Base-by-base conservation (phyloP, 2,113 vertebrate species). In the Alaudala cheleensis region DNA sequence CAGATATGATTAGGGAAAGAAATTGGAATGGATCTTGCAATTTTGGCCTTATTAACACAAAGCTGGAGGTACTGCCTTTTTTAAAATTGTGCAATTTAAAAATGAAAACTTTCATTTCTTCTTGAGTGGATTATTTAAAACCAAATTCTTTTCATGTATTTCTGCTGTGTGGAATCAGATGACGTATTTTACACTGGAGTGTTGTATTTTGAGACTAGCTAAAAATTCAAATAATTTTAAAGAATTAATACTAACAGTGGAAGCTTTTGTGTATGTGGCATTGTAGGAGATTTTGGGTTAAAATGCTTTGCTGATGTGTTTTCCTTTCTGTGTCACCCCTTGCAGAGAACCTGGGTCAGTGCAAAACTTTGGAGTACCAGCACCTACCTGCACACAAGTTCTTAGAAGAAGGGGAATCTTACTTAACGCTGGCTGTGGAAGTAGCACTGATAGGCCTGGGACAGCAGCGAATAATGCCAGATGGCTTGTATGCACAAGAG, bases 381-480 rank as follows among this genome's bases (percentile, higher is more conserved):
- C 98, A 99, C 71, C 98, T 99, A 78, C 98, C 98, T 89, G 98
- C 97, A 81, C 98, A 99, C 94, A 98, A 98, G 56, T 98, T 99
- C 90, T 97, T 99, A 88, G 99, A 99, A 97, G 99, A 99, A 88
- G 99, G 98, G 17, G 99, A 99, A 86, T 99, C 99, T 47, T 99
- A 99, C 21, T 95, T 98, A 96, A 98, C 98, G 0, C 97, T 99
- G 94, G 99, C 99, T 5, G 98, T 99, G 96, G 99, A 99, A 97
- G 99, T 98, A 31, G 99, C 99, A 23, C 92, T 99, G 90, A 98
- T 99, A 62, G 99, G 99, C 14, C 92, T 99, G 84, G 99, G 99
- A n/a, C 99, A 99, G 98, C 99, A 99, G 89, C 98, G 99, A 70
- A 97, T 98, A 97, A 99, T 99, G 99, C 99, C 99, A 6, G 99